Base-by-base conservation (phyloP, 2,888 invertebrate species). In the Drosophila leonis region DNA sequence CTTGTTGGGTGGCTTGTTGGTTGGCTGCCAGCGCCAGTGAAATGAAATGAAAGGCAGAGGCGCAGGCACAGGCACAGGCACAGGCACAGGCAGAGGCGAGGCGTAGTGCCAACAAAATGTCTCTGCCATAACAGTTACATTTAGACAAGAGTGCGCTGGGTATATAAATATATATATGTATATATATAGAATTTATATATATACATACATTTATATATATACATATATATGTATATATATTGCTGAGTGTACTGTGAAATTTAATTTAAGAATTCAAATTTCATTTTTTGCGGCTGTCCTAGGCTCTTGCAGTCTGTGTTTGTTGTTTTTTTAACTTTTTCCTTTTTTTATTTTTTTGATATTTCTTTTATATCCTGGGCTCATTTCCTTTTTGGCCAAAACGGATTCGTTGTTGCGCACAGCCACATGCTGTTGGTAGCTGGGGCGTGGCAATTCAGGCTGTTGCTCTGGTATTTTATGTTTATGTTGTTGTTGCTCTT, bases 221-320 rank as follows among this genome's bases (percentile, higher is more conserved):
- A 64, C 51, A 44, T 33, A 56, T 15, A 37, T 35, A 37, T 12
- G 60, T 44, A 46, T n/a, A 29, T 24, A n/a, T 54, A 33, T 55
- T 18, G 48, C 3, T 49, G n/a, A 78, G 60, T 78, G 75, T 49
- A 57, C 78, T 72, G 76, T 72, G 72, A 82, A 86, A 87, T 87
- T 89, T 87, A 89, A 87, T 87, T 89, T 87, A 80, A 89, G 87
- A 82, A 87, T 82, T 84, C 80, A 82, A 89, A 85, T 88, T 85
- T 63, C 44, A 49, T 62, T 78, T 67, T 65, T 78, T 72, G 74
- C 8, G 56, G 24, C 55, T 44, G 35, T 64, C 48, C 80, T 64
- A 73, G 63, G 70, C 74, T 52, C 33, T 27, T 4, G 33, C 35
- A n/a, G 29, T 57, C 46, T 65, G 35, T 24, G 29, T 35, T 2